Conservation (phyloP, 2,113 vertebrate species). For the Accipiter virgatus region DNA sequence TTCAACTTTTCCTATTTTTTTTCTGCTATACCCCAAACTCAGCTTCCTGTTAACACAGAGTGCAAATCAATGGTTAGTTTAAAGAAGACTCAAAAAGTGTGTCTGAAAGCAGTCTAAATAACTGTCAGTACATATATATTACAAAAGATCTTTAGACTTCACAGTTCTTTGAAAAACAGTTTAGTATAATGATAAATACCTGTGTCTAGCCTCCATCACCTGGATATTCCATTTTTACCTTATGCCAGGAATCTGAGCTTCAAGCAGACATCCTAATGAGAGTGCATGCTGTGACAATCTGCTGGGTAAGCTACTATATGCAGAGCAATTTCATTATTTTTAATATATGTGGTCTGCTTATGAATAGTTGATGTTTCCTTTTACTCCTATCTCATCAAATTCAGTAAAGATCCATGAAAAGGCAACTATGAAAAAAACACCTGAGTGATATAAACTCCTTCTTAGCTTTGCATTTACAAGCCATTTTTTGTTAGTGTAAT, state of each 20-base stretch:
- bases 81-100: not conserved
- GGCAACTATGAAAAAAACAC: not conserved
- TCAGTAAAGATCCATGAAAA: constrained; percentile 49
- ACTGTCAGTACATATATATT: not conserved
- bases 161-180: constrained; percentile 44
- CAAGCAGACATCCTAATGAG: constrained; percentile 73
- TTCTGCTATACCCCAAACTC: not conserved
- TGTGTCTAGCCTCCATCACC: constrained; percentile 43
- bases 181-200: constrained; percentile 69
- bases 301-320: constrained; percentile 69
- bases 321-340: constrained; percentile 74
- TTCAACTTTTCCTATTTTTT: not conserved
- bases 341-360: constrained; percentile 53
- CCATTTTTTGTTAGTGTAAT: constrained; percentile 46
- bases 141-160: not conserved
- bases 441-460: constrained; percentile 18
- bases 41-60: not conserved
- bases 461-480: constrained; percentile 55
- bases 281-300: constrained; percentile 74
- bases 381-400: constrained; percentile 56
- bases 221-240: constrained; percentile 59
- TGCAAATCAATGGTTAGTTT: not conserved
- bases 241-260: constrained; percentile 63
- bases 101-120: not conserved
- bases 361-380: constrained; percentile 58